Conservation (phyloP, 2,797 vertebrate genomes). For the Furcifer pardalis region DNA sequence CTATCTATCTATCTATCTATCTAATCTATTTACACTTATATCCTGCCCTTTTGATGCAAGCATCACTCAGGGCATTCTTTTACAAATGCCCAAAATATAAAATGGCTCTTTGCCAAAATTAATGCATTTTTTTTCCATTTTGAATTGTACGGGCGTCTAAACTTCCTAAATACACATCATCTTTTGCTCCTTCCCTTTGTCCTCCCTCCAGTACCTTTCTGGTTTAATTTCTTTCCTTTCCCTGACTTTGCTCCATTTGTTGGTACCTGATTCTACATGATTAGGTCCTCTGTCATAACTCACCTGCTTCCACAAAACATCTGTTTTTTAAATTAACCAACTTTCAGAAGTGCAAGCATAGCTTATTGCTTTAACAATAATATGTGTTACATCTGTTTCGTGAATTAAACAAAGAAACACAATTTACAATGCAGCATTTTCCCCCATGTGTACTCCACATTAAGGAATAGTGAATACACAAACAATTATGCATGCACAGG, state of each 20-base stretch:
- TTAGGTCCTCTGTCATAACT: not conserved
- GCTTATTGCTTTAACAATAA: constrained; percentile 13
- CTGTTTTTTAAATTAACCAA: constrained; percentile 5
- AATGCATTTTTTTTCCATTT: not conserved
- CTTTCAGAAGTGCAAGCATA: not conserved
- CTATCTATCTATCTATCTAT: no score
- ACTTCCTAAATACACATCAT: not conserved
- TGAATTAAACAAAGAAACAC: constrained; percentile 20
- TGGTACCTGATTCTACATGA: not conserved
- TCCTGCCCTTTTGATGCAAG: no score
- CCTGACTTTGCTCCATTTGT: not conserved
- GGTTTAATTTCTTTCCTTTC: not conserved
- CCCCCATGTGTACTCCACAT: not conserved
- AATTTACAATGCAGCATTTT: not conserved
- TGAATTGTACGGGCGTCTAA: not conserved
- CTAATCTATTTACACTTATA: no score
- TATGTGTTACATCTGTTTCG: not conserved
- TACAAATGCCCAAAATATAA: not conserved
- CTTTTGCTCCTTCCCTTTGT: not conserved
- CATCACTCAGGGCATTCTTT: no score
- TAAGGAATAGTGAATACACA: constrained; percentile 2
- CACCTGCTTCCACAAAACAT: not conserved
- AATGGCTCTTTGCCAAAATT: no score
- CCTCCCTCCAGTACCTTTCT: not conserved
- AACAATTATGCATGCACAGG: not conserved